Conservation (phyloP, 1,140 invertebrate species). For the Drosophila saltans region DNA sequence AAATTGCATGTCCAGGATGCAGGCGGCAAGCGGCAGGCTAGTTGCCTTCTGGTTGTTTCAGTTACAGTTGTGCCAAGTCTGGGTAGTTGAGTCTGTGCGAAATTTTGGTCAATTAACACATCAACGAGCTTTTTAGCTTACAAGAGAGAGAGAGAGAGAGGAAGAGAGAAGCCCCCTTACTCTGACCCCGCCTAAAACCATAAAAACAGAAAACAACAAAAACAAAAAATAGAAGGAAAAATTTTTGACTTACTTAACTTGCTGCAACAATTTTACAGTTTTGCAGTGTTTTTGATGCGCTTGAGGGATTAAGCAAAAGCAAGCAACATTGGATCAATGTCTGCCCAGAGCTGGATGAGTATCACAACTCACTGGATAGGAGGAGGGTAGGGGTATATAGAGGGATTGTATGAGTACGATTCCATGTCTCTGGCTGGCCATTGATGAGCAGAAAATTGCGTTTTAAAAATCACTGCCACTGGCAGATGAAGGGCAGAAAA, state of each 20-base stretch:
- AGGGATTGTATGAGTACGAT: not conserved
- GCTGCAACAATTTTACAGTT: slow-evolving; percentile 50
- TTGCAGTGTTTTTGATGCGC: slow-evolving; percentile 50
- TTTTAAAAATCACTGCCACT: slow-evolving; percentile 49
- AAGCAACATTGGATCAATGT: slow-evolving; percentile 23
- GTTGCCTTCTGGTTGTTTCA: slow-evolving; percentile 3
- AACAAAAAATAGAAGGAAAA: slow-evolving; percentile 13
- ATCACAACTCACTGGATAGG: not conserved
- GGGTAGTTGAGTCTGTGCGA: slow-evolving; percentile 60
- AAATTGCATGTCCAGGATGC: not conserved
- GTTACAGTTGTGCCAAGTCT: slow-evolving; percentile 26
- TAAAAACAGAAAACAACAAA: slow-evolving; percentile 26
- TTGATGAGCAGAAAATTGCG: slow-evolving; percentile 57
- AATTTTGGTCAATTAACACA: slow-evolving; percentile 83
- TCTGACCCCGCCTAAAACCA: not conserved
- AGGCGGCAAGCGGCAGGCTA: not conserved
- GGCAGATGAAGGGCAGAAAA: slow-evolving; percentile 24
- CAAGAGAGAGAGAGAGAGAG: not conserved
- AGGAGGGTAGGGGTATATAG: not conserved
- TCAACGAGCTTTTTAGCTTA: slow-evolving; percentile 67
- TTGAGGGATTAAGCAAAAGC: slow-evolving; percentile 62
- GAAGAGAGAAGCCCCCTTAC: too few relatives aligned
- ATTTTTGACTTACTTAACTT: slow-evolving; percentile 68
- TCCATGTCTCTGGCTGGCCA: slow-evolving; percentile 9
- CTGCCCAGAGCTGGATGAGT: slow-evolving; percentile 10